phyloP scores from a whole-genome alignment of 2,797 vertebrate genomes.

The Enteromius paludinosus region DNA sequence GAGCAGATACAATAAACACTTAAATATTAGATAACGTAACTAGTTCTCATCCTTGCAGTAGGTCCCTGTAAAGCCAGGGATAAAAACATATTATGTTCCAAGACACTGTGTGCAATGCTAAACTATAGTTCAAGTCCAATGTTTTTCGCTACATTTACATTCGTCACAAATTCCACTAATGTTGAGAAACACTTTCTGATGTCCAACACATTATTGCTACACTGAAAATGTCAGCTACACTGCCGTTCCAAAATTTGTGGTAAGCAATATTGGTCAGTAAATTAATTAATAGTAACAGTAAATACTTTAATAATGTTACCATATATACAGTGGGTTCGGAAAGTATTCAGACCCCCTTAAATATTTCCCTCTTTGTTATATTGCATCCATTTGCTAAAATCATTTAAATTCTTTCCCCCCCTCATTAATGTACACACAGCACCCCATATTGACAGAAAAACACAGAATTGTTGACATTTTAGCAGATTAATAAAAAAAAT shows the following conservation, averaged over 20 bases:
- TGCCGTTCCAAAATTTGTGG: not conserved
- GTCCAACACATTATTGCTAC: conserved; percentile 5
- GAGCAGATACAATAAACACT: conserved; percentile 40
- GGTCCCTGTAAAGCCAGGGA: not conserved
- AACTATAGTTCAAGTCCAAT: not conserved
- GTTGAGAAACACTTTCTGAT: not conserved
- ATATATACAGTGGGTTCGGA: too few species aligned
- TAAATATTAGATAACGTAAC: conserved; percentile 29
- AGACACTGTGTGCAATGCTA: not conserved
- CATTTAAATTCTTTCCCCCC: too few species aligned
- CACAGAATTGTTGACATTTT: too few species aligned
- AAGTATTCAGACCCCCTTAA: too few species aligned
- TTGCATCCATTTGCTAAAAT: too few species aligned
- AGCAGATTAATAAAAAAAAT: too few species aligned
- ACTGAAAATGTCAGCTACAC: not conserved
- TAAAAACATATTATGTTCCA: not conserved
- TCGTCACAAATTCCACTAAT: not conserved
- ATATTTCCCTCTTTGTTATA: too few species aligned
- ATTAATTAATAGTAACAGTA: not conserved
- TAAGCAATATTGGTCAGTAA: not conserved
- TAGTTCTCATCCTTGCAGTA: not conserved
- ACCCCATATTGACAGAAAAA: too few species aligned
- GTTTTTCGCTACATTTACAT: not conserved
- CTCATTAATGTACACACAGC: too few species aligned
- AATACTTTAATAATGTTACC: not conserved